Conservation (phyloP, 2,888 invertebrate genomes). For the Lottia gigantea region DNA sequence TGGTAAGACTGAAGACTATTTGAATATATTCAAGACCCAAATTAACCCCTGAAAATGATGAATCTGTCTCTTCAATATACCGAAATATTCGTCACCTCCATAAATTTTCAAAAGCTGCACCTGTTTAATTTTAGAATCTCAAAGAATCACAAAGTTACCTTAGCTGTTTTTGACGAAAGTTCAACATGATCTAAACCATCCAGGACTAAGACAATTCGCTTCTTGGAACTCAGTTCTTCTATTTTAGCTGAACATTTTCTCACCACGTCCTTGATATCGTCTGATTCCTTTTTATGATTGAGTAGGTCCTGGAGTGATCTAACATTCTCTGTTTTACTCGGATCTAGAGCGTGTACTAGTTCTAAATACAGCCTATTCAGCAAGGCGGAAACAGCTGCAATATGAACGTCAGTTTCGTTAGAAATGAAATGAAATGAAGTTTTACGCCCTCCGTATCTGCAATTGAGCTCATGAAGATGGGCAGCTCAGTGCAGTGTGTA, state of each 20-base stretch:
- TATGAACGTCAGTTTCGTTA: background rate
- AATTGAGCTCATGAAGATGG: too few species aligned
- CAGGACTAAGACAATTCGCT: constrained; percentile 34
- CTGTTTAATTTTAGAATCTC: too few species aligned
- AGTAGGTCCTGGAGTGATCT: background rate
- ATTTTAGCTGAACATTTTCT: background rate
- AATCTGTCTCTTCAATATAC: too few species aligned
- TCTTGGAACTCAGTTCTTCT: constrained; percentile 19
- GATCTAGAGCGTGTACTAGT: background rate
- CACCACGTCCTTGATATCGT: constrained; percentile 8
- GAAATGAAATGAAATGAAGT: too few species aligned
- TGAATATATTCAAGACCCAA: too few species aligned
- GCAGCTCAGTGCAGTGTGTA: too few species aligned
- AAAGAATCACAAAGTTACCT: constrained; percentile 30
- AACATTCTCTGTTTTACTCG: background rate
- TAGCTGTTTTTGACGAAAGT: constrained; percentile 35
- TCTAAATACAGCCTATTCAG: background rate
- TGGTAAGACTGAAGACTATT: too few species aligned
- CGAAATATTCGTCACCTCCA: too few species aligned
- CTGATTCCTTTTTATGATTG: background rate
- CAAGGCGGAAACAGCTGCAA: background rate
- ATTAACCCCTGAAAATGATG: too few species aligned
- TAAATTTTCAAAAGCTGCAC: too few species aligned
- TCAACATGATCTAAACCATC: constrained; percentile 46
- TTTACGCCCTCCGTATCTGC: too few species aligned